Conservation (phyloP, 2,113 vertebrate species). For the Podarcis cretensis region DNA sequence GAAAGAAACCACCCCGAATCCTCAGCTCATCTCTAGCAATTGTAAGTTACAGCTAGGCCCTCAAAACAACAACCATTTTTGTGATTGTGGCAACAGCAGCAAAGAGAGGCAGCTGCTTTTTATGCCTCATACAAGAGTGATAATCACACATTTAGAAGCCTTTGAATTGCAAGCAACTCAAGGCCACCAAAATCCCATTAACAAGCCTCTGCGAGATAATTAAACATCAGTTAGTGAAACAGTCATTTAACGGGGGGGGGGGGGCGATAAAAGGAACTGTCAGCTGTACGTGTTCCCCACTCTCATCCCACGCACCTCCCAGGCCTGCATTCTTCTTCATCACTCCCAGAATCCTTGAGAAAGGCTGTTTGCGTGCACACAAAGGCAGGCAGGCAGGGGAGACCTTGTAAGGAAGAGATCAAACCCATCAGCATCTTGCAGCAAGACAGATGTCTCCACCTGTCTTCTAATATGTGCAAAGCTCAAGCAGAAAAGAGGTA, state of each 20-base stretch:
- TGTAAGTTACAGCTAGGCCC: neutral
- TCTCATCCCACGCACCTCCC: neutral
- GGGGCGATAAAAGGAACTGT: neutral
- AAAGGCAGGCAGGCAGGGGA: neutral
- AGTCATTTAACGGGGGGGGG: conserved; percentile 32
- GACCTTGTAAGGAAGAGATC: neutral
- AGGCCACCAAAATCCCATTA: neutral
- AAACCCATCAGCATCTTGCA: neutral
- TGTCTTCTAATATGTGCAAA: neutral
- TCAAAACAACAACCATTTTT: neutral
- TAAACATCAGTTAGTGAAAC: conserved; percentile 48
- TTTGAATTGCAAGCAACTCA: neutral
- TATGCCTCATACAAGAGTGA: neutral
- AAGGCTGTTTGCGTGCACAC: neutral
- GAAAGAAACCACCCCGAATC: neutral
- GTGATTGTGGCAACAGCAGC: neutral
- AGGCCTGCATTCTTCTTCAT: neutral
- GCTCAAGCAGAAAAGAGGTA: neutral
- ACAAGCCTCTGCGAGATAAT: conserved; percentile 51
- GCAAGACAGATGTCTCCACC: neutral
- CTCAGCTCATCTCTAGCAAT: neutral
- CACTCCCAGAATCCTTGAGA: neutral
- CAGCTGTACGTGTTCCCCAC: neutral
- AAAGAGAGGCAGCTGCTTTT: conserved; percentile 1
- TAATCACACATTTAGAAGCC: rapidly evolving